Conservation (phyloP, 2,797 vertebrate species). For the Neosilurus mollespiculum region DNA sequence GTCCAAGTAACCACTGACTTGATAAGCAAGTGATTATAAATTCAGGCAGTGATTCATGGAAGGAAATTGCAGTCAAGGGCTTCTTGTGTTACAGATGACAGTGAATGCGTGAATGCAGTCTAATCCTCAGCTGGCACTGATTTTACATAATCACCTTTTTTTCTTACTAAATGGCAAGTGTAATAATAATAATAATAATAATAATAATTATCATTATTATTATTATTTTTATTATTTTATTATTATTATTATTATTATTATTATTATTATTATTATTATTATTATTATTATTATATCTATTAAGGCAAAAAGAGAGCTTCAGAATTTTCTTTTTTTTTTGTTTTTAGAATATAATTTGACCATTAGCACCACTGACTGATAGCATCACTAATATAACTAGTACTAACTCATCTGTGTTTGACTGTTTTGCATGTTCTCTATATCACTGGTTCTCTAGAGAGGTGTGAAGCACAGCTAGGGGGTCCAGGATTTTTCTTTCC, state of each 20-base stretch:
- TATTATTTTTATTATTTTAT: too few relatives aligned
- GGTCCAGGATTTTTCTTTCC: background rate
- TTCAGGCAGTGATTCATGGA: background rate
- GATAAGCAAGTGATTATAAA: background rate
- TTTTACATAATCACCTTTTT: background rate
- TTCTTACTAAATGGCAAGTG: too few relatives aligned
- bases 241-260: too few relatives aligned
- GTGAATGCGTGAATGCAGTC: background rate
- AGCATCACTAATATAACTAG: background rate
- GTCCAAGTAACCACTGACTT: background rate
- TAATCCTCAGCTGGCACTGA: background rate
- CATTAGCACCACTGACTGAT: background rate
- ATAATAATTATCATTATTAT: too few relatives aligned
- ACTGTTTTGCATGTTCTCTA: background rate
- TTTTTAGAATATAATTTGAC: background rate
- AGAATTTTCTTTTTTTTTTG: background rate
- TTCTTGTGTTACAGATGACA: background rate
- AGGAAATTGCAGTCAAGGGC: background rate
- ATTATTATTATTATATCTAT: background rate
- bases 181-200: too few relatives aligned
- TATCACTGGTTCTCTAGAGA: background rate
- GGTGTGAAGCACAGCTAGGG: background rate
- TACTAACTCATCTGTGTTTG: background rate
- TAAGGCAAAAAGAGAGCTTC: background rate
- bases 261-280: too few relatives aligned